These are phyloP conservation scores for Octopus bimaculoides DNA, from an alignment of 1,140 invertebrate species.

Conservation along the genomic window DNA sequence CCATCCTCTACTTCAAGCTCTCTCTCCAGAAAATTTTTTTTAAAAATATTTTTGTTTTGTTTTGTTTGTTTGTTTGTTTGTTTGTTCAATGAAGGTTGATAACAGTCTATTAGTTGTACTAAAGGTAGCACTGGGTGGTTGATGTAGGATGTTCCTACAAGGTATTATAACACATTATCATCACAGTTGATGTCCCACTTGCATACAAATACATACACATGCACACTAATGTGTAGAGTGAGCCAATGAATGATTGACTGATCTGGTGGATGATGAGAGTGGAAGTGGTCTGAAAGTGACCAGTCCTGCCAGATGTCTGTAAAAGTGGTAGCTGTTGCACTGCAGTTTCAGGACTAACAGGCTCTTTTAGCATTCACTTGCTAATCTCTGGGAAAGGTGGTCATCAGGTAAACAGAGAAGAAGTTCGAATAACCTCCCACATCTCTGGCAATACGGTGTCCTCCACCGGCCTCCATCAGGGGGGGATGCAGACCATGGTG, in stretches of 20 bases:
- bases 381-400: too few species aligned
- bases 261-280: background rate
- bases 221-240: background rate
- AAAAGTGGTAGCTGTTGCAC: too few species aligned
- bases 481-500: background rate
- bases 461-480: background rate
- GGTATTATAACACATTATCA: background rate
- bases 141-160: background rate
- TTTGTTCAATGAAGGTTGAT: background rate
- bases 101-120: background rate
- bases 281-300: background rate
- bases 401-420: too few species aligned
- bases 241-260: background rate
- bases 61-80: background rate
- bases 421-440: background rate
- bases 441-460: background rate
- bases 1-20: too few species aligned
- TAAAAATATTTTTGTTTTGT: background rate
- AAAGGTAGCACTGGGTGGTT: background rate
- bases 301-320: too few species aligned
- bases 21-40: too few species aligned
- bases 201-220: background rate
- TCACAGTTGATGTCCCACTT: too few species aligned
- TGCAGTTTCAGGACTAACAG: too few species aligned
- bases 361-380: too few species aligned